Evolutionary conservation across 1,140 invertebrate species (phyloP), one percentile per base, ranked within the genome.

Genomic region (Zophobas morio): DNA sequence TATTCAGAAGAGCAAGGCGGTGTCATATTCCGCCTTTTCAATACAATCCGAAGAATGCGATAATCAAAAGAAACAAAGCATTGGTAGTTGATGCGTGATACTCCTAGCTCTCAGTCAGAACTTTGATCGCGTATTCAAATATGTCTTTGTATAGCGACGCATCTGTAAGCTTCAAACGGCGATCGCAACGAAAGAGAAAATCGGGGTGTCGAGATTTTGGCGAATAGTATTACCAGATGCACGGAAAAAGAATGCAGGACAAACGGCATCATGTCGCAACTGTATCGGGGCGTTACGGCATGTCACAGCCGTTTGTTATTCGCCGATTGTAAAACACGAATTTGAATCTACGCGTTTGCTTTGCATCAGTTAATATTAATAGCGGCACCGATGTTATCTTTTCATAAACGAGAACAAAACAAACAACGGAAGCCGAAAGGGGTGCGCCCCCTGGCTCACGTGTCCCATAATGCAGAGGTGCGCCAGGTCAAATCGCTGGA

Each of bases 11-110:
- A 74, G 63, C 57, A 37, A 72, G 32, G 49, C 56, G 53, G 79
- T 75, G 74, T 82, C 79, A 81, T 81, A 80, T 81, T 82, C 76
- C 71, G 78, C 75, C 76, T 76, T 57, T 70, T 74, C 76, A 73
- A 78, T 70, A 78, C 60, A 80, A 77, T 81, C 75, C 77, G 49
- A 75, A 78, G 80, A 81, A 81, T 81, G 78, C 75, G 80, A 82
- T 80, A 78, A 79, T 80, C 81, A 82, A 81, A 82, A 81, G 81
- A 82, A 80, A 81, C 77, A 81, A 81, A 81, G 77, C 79, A 77
- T 78, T 79, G 75, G 70, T 75, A 78, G 77, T 79, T 71, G 77
- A 81, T 77, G 75, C 77, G 60, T 81, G 79, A 79, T 74, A 70
- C 75, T 77, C 70, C 60, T 37, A 70, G 51, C 42, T 74, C 72